Evolutionary conservation across 2,113 vertebrate genomes (phyloP), one percentile per base, ranked within the genome.

Genomic region (Microtus pennsylvanicus): DNA sequence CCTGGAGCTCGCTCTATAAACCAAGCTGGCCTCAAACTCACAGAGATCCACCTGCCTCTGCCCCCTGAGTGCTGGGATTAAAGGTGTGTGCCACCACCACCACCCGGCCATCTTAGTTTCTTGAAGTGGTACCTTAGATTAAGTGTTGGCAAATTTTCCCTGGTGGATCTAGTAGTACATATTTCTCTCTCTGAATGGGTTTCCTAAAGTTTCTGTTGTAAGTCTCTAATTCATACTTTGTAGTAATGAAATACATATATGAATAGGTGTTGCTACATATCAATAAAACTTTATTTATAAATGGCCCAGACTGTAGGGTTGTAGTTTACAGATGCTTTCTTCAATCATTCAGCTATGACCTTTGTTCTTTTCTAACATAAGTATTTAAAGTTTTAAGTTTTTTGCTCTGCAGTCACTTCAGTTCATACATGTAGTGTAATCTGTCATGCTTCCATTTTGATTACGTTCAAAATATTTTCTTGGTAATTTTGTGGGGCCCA

Each of bases 381-480:
- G 5, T 24, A 93, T 89, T 93, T 87, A 86, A 42, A 65, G 21
- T 3, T 93, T 24, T 89, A 55, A 65, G 17, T 65, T 93, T 91
- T n/a, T 30, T 16, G 26, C 11, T 63, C 24, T 33, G 26, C 26
- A 80, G 55, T 1, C 75, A 16, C 63, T 91, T 86, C 21, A 85
- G 50, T 4, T 55, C 47, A 47, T 70, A 2, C 65, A 58, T 80
- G 28, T 74, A 77, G 72, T 35, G 11, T 74, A 38, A 35, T 86
- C 52, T 90, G 3, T 70, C 72, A 58, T 75, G 14, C 78, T 93
- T 96, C 78, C 4, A 42, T 33, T 74, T 89, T 88, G 50, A 70
- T 1, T 91, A 26, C 72, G 21, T 88, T 94, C n/a, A 90, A 92
- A 91, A 67, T 91, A 82, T 47, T 81, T 93, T 70, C 70, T 91